Conservation (phyloP, 1,140 invertebrate species). For the Pseudomyrmex flavicornis region DNA sequence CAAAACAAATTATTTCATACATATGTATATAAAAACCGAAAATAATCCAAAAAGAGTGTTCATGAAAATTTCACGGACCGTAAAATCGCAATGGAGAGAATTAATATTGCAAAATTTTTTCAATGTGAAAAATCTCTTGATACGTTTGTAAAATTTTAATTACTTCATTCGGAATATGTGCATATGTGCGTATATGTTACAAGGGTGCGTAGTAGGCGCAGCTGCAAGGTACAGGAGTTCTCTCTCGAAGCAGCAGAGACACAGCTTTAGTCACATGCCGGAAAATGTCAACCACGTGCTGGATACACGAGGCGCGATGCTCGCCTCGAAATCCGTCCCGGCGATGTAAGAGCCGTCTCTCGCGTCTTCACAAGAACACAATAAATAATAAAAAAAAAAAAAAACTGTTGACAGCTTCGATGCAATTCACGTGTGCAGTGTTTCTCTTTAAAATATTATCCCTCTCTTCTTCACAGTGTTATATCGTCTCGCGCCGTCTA, state of each 20-base stretch:
- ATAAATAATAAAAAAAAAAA: conserved; percentile 39
- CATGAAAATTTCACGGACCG: too few relatives aligned
- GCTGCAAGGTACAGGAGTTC: conserved; percentile 38
- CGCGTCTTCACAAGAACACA: conserved; percentile 36
- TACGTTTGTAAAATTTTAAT: too few relatives aligned
- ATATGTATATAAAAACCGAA: too few relatives aligned
- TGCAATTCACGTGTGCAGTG: conserved; percentile 20
- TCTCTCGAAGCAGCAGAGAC: not conserved
- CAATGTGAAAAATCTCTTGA: too few relatives aligned
- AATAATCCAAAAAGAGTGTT: too few relatives aligned
- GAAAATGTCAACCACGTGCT: conserved; percentile 76
- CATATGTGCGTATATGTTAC: not conserved
- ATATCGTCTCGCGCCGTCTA: not conserved
- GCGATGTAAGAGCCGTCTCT: conserved; percentile 45
- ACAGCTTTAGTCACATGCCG: conserved; percentile 66
- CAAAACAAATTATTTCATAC: too few relatives aligned
- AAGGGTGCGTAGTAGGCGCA: conserved; percentile 25
- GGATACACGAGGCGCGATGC: conserved; percentile 61
- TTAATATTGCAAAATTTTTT: too few relatives aligned
- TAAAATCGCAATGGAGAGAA: too few relatives aligned
- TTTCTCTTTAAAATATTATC: not conserved
- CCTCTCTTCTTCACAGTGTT: not conserved
- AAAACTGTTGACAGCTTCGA: not conserved
- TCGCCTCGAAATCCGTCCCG: conserved; percentile 54
- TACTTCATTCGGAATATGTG: too few relatives aligned